Base-by-base conservation (phyloP, 92 coral and sea anemone genomes). In the Micromussa lordhowensis region DNA sequence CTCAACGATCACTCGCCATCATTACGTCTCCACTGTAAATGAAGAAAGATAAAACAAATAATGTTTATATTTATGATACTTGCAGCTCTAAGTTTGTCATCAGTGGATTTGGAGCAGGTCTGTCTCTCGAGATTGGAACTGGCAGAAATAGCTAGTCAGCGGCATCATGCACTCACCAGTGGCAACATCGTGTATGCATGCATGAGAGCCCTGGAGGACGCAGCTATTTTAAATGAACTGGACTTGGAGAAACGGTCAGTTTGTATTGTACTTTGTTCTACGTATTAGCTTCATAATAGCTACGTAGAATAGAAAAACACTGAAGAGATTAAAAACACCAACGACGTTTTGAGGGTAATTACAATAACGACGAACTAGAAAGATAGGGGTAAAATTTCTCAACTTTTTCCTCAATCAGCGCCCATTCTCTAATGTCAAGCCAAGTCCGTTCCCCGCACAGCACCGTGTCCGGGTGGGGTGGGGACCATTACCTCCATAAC, bases 161-260 rank as follows among this genome's bases (percentile, higher is more conserved):
- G 94, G 34, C 92, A 96, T 75, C 92, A 96, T 58, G 89, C 98
- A 10, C 93, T 98, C 57, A 90, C 95, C 8, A 94, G 92, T n/a
- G 99, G 96, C 35, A 91, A 90, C 75, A 82, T 88, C 9, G 92
- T 96, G 76, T 98, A 94, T 84, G 80, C 95, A 6, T 95, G 96
- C 79, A 98, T 98, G 99, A 94, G 98, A 84, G 92, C 98, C 0
- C 78, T 98, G 80, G 99, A 96, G 82, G 99, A 98, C 38, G 99
- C 98, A 10, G 96, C 96, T 8, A 93, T 98, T 29, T 74, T 98
- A 77, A 92, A 90, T 68, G 98, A 98, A 64, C 94, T 92, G 79
- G 96, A 92, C 78, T 78, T 91, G 29, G 98, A 96, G 30, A 94
- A 93, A 83, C 94, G 95, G 99, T 97, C 68, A 57, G 83, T 16